Evolutionary conservation across 2,888 invertebrate species (phyloP).

Genomic region (Quadroppia sp.): DNA sequence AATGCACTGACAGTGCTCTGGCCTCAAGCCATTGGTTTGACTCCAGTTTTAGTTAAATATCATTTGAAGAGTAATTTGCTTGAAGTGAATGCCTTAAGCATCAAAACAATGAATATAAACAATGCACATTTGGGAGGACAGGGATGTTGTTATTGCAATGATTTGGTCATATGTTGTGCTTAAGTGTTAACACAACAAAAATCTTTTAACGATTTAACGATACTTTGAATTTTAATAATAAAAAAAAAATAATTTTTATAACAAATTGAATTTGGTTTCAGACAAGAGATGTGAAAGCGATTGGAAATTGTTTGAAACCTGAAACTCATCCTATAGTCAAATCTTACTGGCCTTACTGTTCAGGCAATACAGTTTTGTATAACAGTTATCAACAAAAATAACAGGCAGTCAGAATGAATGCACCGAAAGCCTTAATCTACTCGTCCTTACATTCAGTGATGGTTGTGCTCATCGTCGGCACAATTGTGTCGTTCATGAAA

Average conservation of each 20-base stretch:
- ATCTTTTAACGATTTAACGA: no score
- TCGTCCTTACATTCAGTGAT: neutral
- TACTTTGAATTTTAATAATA: no score
- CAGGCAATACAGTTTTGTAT: neutral
- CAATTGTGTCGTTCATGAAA: neutral
- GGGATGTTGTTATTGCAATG: neutral
- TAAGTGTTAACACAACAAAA: no score
- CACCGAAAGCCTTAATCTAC: neutral
- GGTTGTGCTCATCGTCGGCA: neutral
- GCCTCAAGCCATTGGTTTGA: neutral
- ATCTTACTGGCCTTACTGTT: no score
- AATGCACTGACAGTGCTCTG: neutral
- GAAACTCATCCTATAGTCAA: constrained; percentile 31
- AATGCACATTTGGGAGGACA: no score
- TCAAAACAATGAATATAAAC: constrained; percentile 15
- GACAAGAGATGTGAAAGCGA: neutral
- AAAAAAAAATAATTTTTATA: no score
- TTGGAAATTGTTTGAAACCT: neutral
- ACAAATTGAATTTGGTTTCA: neutral
- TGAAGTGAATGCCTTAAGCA: neutral
- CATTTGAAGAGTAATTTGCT: neutral
- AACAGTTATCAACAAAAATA: neutral
- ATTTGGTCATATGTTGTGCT: neutral
- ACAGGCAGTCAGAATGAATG: neutral
- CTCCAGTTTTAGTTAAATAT: neutral